Percentiles rank a stretch among this genome's conserved stretches.
Conservation (phyloP, 1,140 invertebrate genomes). For the Diplogasteroides magnus region DNA sequence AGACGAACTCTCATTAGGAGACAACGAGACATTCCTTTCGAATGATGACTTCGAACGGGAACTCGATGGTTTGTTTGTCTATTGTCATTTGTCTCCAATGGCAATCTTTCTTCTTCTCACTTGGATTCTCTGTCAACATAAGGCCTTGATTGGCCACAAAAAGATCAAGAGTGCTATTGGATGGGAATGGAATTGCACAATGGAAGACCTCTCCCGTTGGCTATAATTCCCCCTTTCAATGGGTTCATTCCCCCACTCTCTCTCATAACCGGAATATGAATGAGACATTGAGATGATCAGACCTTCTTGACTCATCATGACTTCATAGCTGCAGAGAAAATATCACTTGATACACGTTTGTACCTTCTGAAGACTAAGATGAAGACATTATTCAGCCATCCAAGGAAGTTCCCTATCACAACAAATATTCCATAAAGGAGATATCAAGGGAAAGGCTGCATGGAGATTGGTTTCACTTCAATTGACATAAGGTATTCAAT, state of each 20-base stretch:
- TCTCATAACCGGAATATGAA: background rate
- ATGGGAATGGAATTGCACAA: too few species aligned
- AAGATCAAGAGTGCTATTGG: too few species aligned
- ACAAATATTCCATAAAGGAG: conserved; percentile 38
- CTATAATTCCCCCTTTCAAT: too few species aligned
- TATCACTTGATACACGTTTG: conserved; percentile 30
- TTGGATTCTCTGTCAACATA: too few species aligned
- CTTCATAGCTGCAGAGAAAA: conserved; percentile 48
- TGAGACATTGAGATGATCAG: conserved; percentile 36
- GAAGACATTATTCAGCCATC: conserved; percentile 18
- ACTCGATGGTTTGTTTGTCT: conserved; percentile 24
- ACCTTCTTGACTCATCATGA: conserved; percentile 43
- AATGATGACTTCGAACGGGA: conserved; percentile 32
- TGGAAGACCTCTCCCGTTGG: too few species aligned
- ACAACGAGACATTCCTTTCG: conserved; percentile 30
- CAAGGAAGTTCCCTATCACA: conserved; percentile 30
- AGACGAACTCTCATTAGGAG: too few species aligned
- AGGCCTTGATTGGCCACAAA: too few species aligned
- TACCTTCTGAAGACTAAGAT: too few species aligned
- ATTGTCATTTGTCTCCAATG: too few species aligned
- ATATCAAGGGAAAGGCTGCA: conserved; percentile 46
- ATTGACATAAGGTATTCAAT: background rate
- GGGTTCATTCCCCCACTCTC: background rate
- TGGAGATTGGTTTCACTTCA: conserved; percentile 33
- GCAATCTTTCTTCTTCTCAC: too few species aligned